Base-by-base conservation (phyloP, 2,797 vertebrate genomes). In the Sciaenops ocellatus region DNA sequence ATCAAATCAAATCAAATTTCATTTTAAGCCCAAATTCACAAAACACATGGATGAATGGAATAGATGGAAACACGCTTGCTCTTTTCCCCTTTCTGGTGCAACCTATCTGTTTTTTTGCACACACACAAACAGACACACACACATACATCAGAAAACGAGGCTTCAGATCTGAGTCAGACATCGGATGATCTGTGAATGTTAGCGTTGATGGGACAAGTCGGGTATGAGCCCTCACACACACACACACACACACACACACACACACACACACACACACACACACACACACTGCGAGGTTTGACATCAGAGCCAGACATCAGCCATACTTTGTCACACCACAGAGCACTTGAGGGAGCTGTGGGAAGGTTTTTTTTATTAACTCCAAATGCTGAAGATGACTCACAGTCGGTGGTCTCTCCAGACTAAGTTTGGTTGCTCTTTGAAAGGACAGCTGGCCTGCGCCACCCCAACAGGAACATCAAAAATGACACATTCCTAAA, bases 221-320 rank as follows among this genome's bases (percentile, higher is more conserved):
- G 52, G n/a, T 46, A 74, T 46, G 55, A 64, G 47, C 50, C 15
- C 1, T 51, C 15, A 63, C 65, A 44, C 20, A 46, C 52, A 52
- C 44, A 26, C 30, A 54, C 3, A 17, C 41, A 67, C 63, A 34
- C 16, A 48, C 41, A 56, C 44, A 22, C 30, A 52, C 20, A 68
- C 54, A 55, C 69, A 57, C 73, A 64, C 63, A 38, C 71, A 30
- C 76, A 17, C 51, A 24, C 63, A 50, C 42, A 26, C 59, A 42
- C 50, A 42, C 41, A 56, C 44, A 22, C 24, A 68, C 17, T 12
- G 38, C 18, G 47, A 73, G 75, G 69, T 73, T 47, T 3, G 12
- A 83, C 78, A 87, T 90, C 86, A 73, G 78, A 88, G 87, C 79
- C 87, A 91, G 90, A 89, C 84, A 90, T 89, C 85, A 86, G 90